Percentiles rank a stretch among this genome's conserved stretches.
These are phyloP conservation scores for Brenthis ino DNA, from an alignment of 2,888 invertebrate species.

Conservation along the genomic window DNA sequence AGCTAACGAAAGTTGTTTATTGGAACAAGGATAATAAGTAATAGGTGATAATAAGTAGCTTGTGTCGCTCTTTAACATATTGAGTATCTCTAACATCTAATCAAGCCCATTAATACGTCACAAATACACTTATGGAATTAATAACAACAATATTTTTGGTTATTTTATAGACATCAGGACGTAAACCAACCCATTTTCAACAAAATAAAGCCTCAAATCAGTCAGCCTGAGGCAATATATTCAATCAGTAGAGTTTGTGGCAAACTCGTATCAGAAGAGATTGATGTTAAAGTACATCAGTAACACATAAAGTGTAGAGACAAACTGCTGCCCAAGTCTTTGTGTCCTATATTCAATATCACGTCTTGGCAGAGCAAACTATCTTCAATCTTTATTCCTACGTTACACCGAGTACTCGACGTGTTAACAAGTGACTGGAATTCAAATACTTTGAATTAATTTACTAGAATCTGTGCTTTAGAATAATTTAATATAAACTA, in stretches of 20 bases:
- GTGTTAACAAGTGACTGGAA: slow-evolving; percentile 10
- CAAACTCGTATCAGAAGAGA: slow-evolving; percentile 10
- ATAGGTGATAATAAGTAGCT: too few relatives aligned
- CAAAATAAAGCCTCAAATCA: too few relatives aligned
- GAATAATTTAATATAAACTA: not conserved
- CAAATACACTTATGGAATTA: too few relatives aligned
- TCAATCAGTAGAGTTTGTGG: not conserved
- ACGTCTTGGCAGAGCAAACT: slow-evolving; percentile 24
- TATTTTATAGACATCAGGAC: too few relatives aligned
- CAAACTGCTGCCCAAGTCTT: slow-evolving; percentile 22
- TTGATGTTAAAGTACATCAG: slow-evolving; percentile 14
- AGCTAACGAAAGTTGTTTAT: too few relatives aligned
- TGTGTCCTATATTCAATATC: slow-evolving; percentile 31
- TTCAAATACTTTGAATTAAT: not conserved
- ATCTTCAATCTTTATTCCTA: slow-evolving; percentile 30
- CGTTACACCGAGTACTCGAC: not conserved
- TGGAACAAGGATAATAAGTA: too few relatives aligned
- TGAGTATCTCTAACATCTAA: too few relatives aligned
- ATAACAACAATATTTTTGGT: too few relatives aligned
- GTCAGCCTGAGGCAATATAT: not conserved
- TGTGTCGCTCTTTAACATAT: too few relatives aligned
- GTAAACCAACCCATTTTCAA: too few relatives aligned
- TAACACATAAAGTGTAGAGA: slow-evolving; percentile 14
- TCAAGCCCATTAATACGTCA: too few relatives aligned
- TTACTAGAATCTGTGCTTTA: not conserved